Base-by-base conservation (phyloP, 1,140 invertebrate genomes). In the Megalonaias nervosa region DNA sequence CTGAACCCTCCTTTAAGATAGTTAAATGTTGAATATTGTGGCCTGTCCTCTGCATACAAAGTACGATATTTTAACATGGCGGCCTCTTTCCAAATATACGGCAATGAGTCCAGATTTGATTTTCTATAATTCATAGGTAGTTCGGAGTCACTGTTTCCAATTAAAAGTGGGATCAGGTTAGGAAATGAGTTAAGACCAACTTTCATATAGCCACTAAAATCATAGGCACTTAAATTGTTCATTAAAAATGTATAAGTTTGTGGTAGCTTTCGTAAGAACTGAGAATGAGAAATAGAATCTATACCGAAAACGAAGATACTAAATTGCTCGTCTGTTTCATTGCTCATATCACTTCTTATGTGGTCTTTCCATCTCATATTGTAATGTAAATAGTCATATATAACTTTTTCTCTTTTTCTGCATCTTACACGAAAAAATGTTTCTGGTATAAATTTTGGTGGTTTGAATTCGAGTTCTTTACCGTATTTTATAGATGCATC, bases 151-250 rank as follows among this genome's bases (percentile, higher is more conserved):
- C 71, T 57, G 58, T 75, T 66, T 26, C 95, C 95, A 2, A 93
- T 93, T 1, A 96, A 87, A 14, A 95, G 90, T 0, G 95, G 93
- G 0, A 95, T 92, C 55, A 96, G 81, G 88, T 97, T 97, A 0
- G 95, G 95, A 86, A 94, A 96, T 0, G 95, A 96, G 85, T 97
- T 96, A 83, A 96, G 95, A 2, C 92, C 95, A 6, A 96, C 93
- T 92, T 96, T 96, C 82, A 95, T 96, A 87, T 95, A 96, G 21
- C 96, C 95, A 62, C 93, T 85, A 81, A 96, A 91, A 87, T 95
- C 95, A 15, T 95, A 92, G 17, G 94, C 93, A 0, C 91, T 91
- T 15, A 95, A 89, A 15, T 88, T 75, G 92, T 91, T 77, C 55
- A 68, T 79, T 6, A 84, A 64, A 72, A 79, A 81, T 59, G 79